Percentiles rank a stretch among this genome's conserved stretches.
phyloP scores from a whole-genome alignment of 2,888 invertebrate species.

The Lasioglossum zephyrum region DNA sequence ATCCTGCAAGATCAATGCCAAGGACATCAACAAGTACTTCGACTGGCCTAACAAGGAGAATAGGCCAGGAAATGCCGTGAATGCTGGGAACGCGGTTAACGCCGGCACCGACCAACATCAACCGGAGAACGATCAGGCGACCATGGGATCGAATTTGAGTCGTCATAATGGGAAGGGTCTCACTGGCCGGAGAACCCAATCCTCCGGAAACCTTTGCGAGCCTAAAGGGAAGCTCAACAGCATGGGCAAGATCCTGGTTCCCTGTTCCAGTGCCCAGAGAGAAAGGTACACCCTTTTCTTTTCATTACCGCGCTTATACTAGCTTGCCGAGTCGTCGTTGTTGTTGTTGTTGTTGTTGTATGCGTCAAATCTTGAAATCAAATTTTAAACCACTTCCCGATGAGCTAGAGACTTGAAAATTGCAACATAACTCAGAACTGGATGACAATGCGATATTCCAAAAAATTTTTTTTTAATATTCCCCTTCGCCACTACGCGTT shows the following conservation, averaged over 20 bases:
- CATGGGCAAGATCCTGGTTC: slow-evolving; percentile 81
- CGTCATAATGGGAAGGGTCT: slow-evolving; percentile 90
- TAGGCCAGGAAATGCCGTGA: slow-evolving; percentile 76
- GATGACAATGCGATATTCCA: too few relatives aligned
- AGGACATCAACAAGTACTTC: slow-evolving; percentile 78
- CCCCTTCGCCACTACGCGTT: too few relatives aligned
- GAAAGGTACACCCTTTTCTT: slow-evolving; percentile 73
- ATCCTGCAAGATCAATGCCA: slow-evolving; percentile 76
- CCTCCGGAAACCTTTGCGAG: slow-evolving; percentile 91
- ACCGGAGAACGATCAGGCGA: slow-evolving; percentile 66
- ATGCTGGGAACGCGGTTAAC: slow-evolving; percentile 32
- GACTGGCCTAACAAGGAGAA: slow-evolving; percentile 81
- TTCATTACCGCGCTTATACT: too few relatives aligned
- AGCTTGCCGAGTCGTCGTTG: too few relatives aligned
- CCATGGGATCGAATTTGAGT: slow-evolving; percentile 92
- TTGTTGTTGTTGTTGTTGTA: too few relatives aligned
- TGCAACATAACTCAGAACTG: too few relatives aligned
- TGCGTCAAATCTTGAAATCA: too few relatives aligned
- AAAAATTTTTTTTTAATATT: too few relatives aligned
- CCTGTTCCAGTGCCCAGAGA: slow-evolving; percentile 80
- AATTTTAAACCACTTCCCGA: too few relatives aligned
- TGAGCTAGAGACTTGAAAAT: too few relatives aligned
- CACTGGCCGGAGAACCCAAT: slow-evolving; percentile 89
- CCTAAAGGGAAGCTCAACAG: slow-evolving; percentile 80
- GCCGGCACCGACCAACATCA: slow-evolving; percentile 30